Evolutionary conservation across 2,888 invertebrate genomes (phyloP).

Genomic region (Diplolepis rosae): DNA sequence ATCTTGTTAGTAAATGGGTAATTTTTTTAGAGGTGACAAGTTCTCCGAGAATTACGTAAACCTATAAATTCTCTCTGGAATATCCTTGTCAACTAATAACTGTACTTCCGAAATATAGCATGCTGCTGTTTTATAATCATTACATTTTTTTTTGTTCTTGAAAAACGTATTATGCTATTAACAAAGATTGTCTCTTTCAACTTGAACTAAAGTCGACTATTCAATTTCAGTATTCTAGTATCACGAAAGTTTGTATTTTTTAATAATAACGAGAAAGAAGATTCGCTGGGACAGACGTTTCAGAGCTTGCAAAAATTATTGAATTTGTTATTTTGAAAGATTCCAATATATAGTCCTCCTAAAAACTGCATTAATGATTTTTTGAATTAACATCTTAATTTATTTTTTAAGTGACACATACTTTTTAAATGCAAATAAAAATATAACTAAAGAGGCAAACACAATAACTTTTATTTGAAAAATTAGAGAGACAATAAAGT

Average conservation of each 20-base stretch:
- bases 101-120: not conserved
- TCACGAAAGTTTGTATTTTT: not conserved
- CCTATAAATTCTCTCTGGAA: not conserved
- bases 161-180: not conserved
- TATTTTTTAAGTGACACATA: not conserved
- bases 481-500: too few species aligned
- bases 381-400: too few species aligned
- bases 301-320: not conserved
- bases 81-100: not conserved
- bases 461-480: too few species aligned
- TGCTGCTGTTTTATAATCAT: too few species aligned
- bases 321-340: not conserved
- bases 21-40: not conserved
- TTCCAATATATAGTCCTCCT: not conserved
- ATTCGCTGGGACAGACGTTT: not conserved
- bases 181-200: not conserved
- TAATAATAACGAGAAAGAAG: conserved; percentile 7
- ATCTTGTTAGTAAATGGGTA: not conserved
- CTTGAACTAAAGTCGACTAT: not conserved
- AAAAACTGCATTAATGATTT: not conserved
- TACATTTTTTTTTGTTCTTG: not conserved
- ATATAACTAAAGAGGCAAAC: too few species aligned
- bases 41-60: not conserved
- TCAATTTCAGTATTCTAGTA: not conserved
- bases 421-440: too few species aligned